A percentile compares a stretch with the other conserved stretches of the same genome.
Conservation (phyloP, 2,113 vertebrate genomes). For the Felis catus region F.catus_Fca126_mat1.0 CM031417.1:137495501-137496000, state of each 20-base stretch:
- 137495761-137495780: conserved; percentile 47
- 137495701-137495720: conserved; percentile 52
- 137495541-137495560: not conserved
- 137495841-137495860: not conserved
- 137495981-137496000: conserved; percentile 53
- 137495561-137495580: conserved; percentile 45
- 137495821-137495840: conserved; percentile 38
- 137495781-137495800: conserved; percentile 57
- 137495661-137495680: conserved; percentile 51
- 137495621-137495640: not conserved
- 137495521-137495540: conserved; percentile 21
- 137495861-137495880: not conserved
- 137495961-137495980: not conserved
- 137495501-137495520: not conserved
- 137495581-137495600: conserved; percentile 42
- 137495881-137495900: not conserved
- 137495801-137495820: conserved; percentile 32
- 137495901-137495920: conserved; percentile 35
- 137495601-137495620: not conserved
- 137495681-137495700: conserved; percentile 39
- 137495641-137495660: not conserved
- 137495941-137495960: not conserved
- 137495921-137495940: conserved; percentile 33
- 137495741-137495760: conserved; percentile 62
- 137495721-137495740: conserved; percentile 61